A percentile compares a stretch with the other conserved stretches of the same genome.
Conservation (phyloP, 2,797 vertebrate species). For the Microctenopoma lineatum region DNA sequence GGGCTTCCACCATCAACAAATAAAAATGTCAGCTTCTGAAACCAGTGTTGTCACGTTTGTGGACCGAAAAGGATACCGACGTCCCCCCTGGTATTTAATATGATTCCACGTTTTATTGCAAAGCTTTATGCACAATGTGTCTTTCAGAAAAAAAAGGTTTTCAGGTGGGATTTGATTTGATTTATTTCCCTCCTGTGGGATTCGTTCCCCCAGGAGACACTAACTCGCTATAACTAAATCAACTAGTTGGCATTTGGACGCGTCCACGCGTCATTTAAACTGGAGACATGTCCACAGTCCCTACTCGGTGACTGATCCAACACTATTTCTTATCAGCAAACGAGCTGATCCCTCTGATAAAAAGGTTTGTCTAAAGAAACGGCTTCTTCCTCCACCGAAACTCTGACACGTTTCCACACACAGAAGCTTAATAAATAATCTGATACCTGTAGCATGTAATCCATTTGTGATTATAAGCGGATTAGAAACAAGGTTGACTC, state of each 20-base stretch:
- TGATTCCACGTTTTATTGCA: background rate
- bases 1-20: background rate
- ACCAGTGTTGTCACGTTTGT: background rate
- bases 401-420: background rate
- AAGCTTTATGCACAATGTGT: background rate
- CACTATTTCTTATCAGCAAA: background rate
- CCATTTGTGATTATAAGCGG: too few species aligned
- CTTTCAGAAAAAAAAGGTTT: background rate
- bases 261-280: background rate
- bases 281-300: background rate
- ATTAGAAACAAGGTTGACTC: too few species aligned
- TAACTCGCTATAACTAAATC: too few species aligned
- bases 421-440: background rate
- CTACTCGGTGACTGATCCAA: background rate
- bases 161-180: background rate
- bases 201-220: background rate
- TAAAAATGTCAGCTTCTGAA: background rate
- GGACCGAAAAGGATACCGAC: background rate
- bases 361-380: too few species aligned
- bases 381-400: too few species aligned
- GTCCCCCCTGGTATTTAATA: background rate
- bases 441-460: background rate
- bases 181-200: too few species aligned
- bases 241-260: too few species aligned
- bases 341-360: background rate